Evolutionary conservation across 2,113 vertebrate genomes (phyloP).

Genomic region (Syngnathoides biaculeatus): DNA sequence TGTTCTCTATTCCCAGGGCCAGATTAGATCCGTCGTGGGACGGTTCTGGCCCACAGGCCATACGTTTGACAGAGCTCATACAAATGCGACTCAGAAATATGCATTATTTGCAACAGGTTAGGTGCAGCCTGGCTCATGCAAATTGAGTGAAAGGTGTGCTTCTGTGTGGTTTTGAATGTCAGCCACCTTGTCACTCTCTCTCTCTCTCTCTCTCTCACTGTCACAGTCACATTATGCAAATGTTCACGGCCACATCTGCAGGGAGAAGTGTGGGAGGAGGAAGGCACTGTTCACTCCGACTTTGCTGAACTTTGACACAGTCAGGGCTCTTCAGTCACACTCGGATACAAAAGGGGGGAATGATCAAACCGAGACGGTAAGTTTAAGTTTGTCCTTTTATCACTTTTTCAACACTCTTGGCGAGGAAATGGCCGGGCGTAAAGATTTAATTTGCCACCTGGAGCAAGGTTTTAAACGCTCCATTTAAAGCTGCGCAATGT

Average conservation of each 20-base stretch:
- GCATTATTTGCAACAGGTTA: neutral
- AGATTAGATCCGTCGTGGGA: too few relatives aligned
- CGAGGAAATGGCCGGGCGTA: neutral
- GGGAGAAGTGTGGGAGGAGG: conserved; percentile 5
- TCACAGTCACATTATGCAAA: conserved; percentile 32
- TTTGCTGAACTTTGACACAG: conserved; percentile 22
- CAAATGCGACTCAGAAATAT: too few relatives aligned
- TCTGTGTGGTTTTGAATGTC: neutral
- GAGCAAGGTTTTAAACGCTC: neutral
- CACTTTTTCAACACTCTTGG: neutral
- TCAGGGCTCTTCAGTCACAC: neutral
- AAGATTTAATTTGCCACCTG: neutral
- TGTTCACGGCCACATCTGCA: conserved; percentile 3
- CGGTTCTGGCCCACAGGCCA: too few relatives aligned
- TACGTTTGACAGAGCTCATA: too few relatives aligned
- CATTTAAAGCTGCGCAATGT: neutral
- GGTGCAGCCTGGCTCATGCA: neutral
- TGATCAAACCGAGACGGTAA: conserved; percentile 17
- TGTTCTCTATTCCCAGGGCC: too few relatives aligned
- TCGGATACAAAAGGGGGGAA: conserved; percentile 2
- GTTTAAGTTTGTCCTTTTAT: neutral
- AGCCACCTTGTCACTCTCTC: conserved; percentile 18
- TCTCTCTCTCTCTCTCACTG: neutral
- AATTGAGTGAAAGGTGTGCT: neutral
- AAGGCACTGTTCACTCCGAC: conserved; percentile 37